A percentile compares a stretch with the other conserved stretches of the same genome.
Conservation (phyloP, 2,113 vertebrate species). For the Spermophilus dauricus region DNA sequence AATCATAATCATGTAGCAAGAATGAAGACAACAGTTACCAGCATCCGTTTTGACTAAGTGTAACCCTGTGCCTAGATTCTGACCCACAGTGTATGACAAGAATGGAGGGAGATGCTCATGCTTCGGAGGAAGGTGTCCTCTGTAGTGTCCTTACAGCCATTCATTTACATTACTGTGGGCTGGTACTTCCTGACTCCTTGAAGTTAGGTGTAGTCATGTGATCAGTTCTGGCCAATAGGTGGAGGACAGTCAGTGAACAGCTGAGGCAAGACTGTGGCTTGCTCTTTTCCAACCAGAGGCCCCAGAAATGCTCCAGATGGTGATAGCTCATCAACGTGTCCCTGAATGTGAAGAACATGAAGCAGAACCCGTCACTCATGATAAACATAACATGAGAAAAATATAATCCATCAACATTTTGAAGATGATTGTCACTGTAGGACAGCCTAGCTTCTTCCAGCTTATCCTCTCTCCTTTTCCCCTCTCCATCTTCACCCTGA, state of each 20-base stretch:
- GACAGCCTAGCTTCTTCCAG: neutral
- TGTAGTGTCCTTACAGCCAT: neutral
- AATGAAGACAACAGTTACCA: neutral
- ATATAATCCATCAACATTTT: neutral
- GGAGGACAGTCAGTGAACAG: neutral
- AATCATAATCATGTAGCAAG: neutral
- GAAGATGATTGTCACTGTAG: neutral
- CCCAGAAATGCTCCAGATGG: neutral
- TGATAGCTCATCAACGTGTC: neutral
- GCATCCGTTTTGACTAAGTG: neutral
- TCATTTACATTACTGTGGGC: neutral
- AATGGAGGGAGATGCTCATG: neutral
- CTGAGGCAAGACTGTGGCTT: neutral
- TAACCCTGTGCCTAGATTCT: neutral
- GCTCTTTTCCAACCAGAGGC: neutral
- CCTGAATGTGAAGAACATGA: neutral
- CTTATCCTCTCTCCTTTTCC: neutral
- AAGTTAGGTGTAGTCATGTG: neutral
- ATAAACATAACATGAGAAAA: neutral
- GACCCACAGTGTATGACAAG: neutral
- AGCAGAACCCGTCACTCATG: neutral
- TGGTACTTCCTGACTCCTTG: neutral
- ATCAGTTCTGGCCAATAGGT: neutral
- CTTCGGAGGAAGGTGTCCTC: neutral
- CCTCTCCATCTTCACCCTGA: neutral